These are phyloP conservation scores for Pangasius krempfi DNA, from an alignment of 2,797 vertebrate genomes.

Conservation along the genomic window DNA sequence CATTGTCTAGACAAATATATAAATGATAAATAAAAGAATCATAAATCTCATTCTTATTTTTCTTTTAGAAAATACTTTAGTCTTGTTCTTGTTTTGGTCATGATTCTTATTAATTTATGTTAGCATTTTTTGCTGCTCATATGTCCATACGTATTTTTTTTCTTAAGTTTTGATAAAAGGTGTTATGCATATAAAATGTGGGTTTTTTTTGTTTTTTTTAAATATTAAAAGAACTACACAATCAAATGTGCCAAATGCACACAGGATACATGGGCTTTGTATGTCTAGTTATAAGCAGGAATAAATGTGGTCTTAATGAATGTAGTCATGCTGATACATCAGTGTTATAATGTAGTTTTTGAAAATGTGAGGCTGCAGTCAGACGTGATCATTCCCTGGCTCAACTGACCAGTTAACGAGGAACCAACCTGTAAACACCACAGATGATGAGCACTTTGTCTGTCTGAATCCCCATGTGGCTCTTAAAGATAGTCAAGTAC, in stretches of 20 bases:
- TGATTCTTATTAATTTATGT: no score
- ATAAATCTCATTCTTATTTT: no score
- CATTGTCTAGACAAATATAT: no score
- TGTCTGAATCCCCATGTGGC: slow-evolving; percentile 20
- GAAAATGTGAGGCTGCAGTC: not conserved
- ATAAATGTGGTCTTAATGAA: not conserved
- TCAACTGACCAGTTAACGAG: not conserved
- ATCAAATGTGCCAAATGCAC: not conserved
- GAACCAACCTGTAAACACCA: not conserved
- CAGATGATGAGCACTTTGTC: slow-evolving; percentile 22
- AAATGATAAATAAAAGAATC: no score
- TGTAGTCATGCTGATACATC: not conserved
- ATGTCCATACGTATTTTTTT: no score
- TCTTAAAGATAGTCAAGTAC: slow-evolving; percentile 26
- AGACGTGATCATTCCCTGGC: not conserved
- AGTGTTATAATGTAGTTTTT: not conserved
- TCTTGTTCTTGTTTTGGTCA: no score
- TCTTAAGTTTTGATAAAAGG: no score
- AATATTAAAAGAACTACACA: no score
- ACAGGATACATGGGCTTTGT: not conserved
- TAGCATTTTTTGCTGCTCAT: no score
- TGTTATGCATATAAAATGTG: no score
- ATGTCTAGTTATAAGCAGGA: not conserved
- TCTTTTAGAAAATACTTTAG: no score
- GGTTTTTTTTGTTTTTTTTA: no score